A percentile compares a stretch with the other conserved stretches of the same genome.
phyloP scores from a whole-genome alignment of 2,113 vertebrate species.

The Sorex araneus region DNA sequence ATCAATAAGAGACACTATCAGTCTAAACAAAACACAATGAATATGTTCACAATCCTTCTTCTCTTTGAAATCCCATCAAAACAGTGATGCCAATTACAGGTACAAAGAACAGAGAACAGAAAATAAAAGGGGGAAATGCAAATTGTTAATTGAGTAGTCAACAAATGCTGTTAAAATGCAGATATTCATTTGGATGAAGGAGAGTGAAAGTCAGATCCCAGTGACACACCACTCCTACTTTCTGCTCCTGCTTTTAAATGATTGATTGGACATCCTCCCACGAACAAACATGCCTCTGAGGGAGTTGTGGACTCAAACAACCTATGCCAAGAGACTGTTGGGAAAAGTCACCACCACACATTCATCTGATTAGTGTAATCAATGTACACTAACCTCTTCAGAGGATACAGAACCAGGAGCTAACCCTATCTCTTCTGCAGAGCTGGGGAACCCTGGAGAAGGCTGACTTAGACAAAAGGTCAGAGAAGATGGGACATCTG shows the following conservation, averaged over 20 bases:
- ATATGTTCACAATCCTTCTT: neutral
- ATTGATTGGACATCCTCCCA: neutral
- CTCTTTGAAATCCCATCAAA: conserved; percentile 38
- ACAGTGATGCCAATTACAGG: neutral
- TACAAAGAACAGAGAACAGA: conserved; percentile 1
- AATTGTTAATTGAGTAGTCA: neutral
- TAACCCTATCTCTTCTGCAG: neutral
- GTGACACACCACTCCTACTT: neutral
- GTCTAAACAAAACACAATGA: conserved; percentile 8
- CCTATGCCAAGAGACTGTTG: too few species aligned
- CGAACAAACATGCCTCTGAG: neutral
- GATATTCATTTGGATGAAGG: neutral
- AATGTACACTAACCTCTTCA: neutral
- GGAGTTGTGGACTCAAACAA: neutral
- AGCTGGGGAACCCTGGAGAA: neutral
- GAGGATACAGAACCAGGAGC: neutral
- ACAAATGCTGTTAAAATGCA: neutral
- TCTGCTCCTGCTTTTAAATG: neutral
- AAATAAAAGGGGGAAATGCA: neutral
- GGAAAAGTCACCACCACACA: too few species aligned
- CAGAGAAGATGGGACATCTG: neutral
- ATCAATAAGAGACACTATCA: neutral
- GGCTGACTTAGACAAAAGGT: neutral
- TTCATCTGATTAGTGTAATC: too few species aligned
- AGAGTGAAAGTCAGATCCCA: neutral